Conservation (phyloP, 2,888 invertebrate genomes). For the Oegoconia quadripuncta region DNA sequence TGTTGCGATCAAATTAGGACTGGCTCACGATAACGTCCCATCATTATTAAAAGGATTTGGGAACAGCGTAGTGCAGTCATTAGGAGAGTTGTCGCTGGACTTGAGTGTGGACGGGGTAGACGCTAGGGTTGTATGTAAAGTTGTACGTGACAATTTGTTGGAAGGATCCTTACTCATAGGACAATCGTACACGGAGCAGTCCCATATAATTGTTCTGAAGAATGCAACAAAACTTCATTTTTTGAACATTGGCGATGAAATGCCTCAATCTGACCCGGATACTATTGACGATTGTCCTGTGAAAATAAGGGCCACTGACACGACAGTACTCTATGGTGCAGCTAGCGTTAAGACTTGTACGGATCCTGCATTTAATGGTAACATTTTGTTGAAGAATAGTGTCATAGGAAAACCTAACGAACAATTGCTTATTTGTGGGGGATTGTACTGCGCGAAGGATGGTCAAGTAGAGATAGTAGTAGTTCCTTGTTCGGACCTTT, state of each 20-base stretch:
- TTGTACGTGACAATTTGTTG: conserved; percentile 18
- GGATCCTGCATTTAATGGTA: conserved; percentile 1
- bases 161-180: conserved; percentile 19
- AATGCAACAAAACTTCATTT: conserved; percentile 11
- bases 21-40: conserved; percentile 4
- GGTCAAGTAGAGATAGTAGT: conserved; percentile 11
- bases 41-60: conserved; percentile 19
- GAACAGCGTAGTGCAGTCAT: conserved; percentile 14
- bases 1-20: neutral
- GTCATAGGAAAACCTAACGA: conserved; percentile 15
- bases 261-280: conserved; percentile 4
- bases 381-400: conserved; percentile 7
- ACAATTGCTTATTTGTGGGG: conserved; percentile 15
- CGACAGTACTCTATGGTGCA: conserved; percentile 6
- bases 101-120: conserved; percentile 15
- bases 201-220: conserved; percentile 18
- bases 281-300: neutral
- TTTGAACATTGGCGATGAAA: conserved; percentile 4
- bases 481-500: conserved; percentile 9
- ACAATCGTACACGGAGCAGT: conserved; percentile 19
- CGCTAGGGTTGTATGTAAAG: conserved; percentile 13
- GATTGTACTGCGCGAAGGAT: conserved; percentile 10
- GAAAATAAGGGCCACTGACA: neutral
- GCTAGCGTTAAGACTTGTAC: conserved; percentile 9
- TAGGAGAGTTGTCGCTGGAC: conserved; percentile 7